Percentiles rank a stretch among this genome's conserved stretches.
Conservation (phyloP, 2,888 invertebrate genomes). For the Peribatodes rhomboidaria region DNA sequence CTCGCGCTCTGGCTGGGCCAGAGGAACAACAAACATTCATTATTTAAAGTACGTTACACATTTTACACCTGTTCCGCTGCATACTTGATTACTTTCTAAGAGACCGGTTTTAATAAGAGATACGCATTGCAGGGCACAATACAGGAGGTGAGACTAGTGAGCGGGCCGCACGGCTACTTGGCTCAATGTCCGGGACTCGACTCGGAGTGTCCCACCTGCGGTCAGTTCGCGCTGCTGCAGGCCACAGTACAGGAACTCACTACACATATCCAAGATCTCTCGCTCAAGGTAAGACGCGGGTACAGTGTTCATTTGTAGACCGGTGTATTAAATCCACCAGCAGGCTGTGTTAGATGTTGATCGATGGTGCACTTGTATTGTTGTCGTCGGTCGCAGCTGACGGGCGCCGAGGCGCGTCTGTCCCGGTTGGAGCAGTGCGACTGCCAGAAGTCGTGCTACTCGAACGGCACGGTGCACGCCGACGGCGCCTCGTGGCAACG, state of each 20-base stretch:
- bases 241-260: constrained; percentile 93
- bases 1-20: constrained; percentile 95
- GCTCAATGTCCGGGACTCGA: constrained; percentile 95
- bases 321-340: not conserved
- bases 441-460: constrained; percentile 95
- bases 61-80: not conserved
- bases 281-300: constrained; percentile 89
- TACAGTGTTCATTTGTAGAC: not conserved
- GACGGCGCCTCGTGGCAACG: constrained; percentile 95
- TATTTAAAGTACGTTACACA: constrained; percentile 91
- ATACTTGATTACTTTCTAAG: not conserved
- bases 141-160: constrained; percentile 95
- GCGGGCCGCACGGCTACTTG: constrained; percentile 94
- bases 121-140: constrained; percentile 90
- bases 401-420: constrained; percentile 92
- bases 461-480: constrained; percentile 92
- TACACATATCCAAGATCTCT: constrained; percentile 92
- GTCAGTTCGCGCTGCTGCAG: constrained; percentile 94
- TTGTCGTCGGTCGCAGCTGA: constrained; percentile 87
- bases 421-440: constrained; percentile 94
- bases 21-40: constrained; percentile 93
- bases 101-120: not conserved
- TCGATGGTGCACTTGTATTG: constrained; percentile 44
- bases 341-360: not conserved
- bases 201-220: constrained; percentile 96